A percentile compares a stretch with the other conserved stretches of the same genome.
Conservation (phyloP, 1,140 invertebrate species). For the Phymorhynchus buccinoides region DNA sequence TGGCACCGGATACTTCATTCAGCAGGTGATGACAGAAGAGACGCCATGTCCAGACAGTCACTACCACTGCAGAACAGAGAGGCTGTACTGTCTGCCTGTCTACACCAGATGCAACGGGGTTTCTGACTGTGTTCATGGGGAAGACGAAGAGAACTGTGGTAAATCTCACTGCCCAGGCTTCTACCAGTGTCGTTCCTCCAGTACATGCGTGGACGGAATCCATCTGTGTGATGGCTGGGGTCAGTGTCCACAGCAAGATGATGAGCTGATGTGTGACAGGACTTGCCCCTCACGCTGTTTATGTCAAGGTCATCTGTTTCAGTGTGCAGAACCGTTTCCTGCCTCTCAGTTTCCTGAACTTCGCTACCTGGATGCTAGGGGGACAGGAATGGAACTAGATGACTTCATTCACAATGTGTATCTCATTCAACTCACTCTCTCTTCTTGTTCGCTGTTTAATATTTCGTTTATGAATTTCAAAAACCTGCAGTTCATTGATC, state of each 20-base stretch:
- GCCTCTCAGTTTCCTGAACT: neutral
- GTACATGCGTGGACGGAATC: neutral
- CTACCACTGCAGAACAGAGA: neutral
- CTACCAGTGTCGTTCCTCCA: no score
- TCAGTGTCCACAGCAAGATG: constrained; percentile 41
- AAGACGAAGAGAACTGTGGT: neutral
- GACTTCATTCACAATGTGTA: neutral
- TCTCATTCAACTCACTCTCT: neutral
- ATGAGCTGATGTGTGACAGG: constrained; percentile 40
- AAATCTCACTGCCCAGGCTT: neutral
- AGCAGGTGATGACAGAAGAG: neutral
- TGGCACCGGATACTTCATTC: neutral
- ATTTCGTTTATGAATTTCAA: neutral
- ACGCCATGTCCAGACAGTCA: neutral
- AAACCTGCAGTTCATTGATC: neutral
- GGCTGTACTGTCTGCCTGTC: neutral
- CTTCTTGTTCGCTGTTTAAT: neutral
- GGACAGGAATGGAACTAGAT: neutral
- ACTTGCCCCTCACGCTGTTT: neutral
- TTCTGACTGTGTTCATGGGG: neutral
- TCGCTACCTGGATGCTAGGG: neutral
- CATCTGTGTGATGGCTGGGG: constrained; percentile 29
- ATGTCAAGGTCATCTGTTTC: neutral
- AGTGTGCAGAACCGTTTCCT: neutral
- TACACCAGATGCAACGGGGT: neutral